Evolutionary conservation across 1,140 invertebrate species (phyloP).

Genomic region (Melitaea cinxia): DNA sequence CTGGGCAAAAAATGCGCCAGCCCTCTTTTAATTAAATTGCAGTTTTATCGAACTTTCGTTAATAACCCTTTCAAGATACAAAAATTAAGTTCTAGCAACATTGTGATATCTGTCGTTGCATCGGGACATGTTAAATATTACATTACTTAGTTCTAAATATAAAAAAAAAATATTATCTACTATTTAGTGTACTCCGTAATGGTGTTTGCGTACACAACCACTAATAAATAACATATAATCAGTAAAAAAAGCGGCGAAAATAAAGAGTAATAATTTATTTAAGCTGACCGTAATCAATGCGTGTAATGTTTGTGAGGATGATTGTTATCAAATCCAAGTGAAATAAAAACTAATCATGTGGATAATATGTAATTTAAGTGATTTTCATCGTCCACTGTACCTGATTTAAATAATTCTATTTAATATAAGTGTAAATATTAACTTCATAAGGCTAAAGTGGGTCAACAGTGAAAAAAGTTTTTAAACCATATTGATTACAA

Average conservation of each 20-base stretch:
- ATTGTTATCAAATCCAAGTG: conserved; percentile 72
- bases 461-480: conserved; percentile 52
- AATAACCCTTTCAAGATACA: background rate
- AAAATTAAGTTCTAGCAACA: conserved; percentile 40
- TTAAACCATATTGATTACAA: conserved; percentile 60
- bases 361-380: conserved; percentile 53
- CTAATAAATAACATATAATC: conserved; percentile 1
- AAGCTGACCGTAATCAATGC: conserved; percentile 16
- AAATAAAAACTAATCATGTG: conserved; percentile 63
- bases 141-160: conserved; percentile 2
- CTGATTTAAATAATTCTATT: conserved; percentile 37
- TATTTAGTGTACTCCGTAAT: background rate
- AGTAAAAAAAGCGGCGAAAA: conserved; percentile 9
- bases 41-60: background rate
- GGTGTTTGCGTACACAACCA: background rate
- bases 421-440: conserved; percentile 35
- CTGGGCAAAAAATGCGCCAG: no score
- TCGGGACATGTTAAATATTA: conserved; percentile 13
- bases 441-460: conserved; percentile 52
- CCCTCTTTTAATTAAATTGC: no score
- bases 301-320: conserved; percentile 52
- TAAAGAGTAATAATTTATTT: conserved; percentile 16
- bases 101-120: conserved; percentile 50
- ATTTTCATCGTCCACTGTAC: conserved; percentile 37
- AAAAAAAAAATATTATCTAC: background rate